phyloP scores from a whole-genome alignment of 2,113 vertebrate species.

The Lichenostomus cassidix region DNA sequence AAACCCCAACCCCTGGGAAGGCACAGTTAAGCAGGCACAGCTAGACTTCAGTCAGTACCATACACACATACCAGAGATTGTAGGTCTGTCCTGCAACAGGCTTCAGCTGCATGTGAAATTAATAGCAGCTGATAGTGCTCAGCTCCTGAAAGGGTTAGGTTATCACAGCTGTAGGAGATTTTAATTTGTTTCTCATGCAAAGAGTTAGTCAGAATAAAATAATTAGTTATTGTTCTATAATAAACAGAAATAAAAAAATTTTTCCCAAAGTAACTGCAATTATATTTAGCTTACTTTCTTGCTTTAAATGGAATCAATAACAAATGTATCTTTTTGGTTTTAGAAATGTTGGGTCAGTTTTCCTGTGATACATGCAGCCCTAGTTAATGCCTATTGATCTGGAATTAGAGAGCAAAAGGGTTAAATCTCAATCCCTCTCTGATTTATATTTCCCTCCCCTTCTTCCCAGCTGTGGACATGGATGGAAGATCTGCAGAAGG shows the following conservation, averaged over 20 bases:
- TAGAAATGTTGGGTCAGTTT: neutral
- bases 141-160: neutral
- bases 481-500: conserved; percentile 99
- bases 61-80: neutral
- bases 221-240: neutral
- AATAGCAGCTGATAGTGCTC: neutral
- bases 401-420: conserved; percentile 62
- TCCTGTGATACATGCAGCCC: neutral
- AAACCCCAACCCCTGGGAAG: neutral
- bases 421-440: conserved; percentile 48
- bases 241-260: neutral
- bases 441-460: conserved; percentile 67
- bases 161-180: neutral
- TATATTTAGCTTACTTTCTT: neutral
- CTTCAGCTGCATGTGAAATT: neutral
- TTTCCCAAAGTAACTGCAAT: neutral
- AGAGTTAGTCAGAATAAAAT: neutral
- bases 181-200: neutral
- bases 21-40: neutral
- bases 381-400: conserved; percentile 30
- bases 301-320: neutral
- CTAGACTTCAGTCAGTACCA: neutral
- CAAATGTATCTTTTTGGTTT: neutral
- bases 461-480: conserved; percentile 92
- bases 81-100: conserved; percentile 18